Percentiles rank a stretch among this genome's conserved stretches.
These are phyloP conservation scores for Maniola hyperantus DNA, from an alignment of 2,888 invertebrate species.

Conservation along the genomic window DNA sequence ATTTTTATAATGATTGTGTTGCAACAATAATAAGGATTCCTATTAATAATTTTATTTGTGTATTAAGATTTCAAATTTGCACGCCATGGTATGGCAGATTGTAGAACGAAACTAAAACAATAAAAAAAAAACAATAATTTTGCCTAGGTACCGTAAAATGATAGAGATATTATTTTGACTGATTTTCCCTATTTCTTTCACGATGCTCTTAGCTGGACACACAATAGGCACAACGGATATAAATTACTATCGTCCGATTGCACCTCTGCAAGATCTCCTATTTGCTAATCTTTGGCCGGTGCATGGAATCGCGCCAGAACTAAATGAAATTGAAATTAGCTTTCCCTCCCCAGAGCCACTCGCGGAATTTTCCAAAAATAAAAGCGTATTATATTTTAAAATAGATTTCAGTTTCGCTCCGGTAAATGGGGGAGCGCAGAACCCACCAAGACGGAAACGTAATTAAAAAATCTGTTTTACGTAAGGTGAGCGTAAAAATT, in stretches of 20 bases:
- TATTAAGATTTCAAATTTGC: too few relatives aligned
- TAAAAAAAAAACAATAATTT: too few relatives aligned
- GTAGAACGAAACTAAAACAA: too few relatives aligned
- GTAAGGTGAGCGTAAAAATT: slow-evolving; percentile 30
- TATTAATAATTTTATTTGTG: too few relatives aligned
- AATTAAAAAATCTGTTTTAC: slow-evolving; percentile 39
- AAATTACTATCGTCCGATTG: not conserved
- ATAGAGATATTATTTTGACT: too few relatives aligned
- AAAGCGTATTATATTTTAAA: slow-evolving; percentile 81
- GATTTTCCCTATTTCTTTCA: not conserved
- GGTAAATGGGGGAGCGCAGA: slow-evolving; percentile 57
- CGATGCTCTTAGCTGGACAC: not conserved
- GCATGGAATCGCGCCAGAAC: slow-evolving; percentile 82
- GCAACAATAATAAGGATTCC: too few relatives aligned
- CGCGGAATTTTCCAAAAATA: slow-evolving; percentile 79
- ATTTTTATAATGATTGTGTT: too few relatives aligned
- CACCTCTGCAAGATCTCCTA: slow-evolving; percentile 27
- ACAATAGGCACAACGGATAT: not conserved
- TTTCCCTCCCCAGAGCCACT: slow-evolving; percentile 78
- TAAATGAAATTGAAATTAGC: slow-evolving; percentile 83
- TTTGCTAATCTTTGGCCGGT: slow-evolving; percentile 58
- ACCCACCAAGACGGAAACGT: slow-evolving; percentile 46
- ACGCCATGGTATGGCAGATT: too few relatives aligned
- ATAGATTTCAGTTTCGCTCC: slow-evolving; percentile 67
- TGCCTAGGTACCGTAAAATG: too few relatives aligned